Percentiles rank a stretch among this genome's conserved stretches.
These are phyloP conservation scores for Aplidium turbinatum DNA, from an alignment of 23 tunicate genomes.

Conservation along the genomic window DNA sequence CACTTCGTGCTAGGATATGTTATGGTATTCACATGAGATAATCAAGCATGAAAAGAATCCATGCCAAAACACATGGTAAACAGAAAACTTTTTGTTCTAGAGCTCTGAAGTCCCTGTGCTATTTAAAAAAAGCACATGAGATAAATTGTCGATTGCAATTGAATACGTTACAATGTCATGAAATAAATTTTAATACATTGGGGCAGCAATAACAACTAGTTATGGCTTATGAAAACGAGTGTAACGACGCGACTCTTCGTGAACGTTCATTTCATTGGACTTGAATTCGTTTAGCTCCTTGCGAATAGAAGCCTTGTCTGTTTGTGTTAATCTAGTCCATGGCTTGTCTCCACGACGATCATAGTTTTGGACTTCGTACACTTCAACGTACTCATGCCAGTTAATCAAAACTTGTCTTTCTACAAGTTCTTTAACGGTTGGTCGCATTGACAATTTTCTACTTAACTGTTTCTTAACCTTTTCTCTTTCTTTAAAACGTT, in stretches of 20 bases:
- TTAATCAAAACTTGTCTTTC: constrained; percentile 88
- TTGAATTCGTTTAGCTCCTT: constrained; percentile 96
- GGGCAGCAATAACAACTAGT: too few relatives aligned
- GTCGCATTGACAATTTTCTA: constrained; percentile 88
- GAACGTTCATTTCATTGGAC: constrained; percentile 92
- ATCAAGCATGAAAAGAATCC: too few relatives aligned
- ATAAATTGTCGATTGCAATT: too few relatives aligned
- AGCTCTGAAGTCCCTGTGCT: too few relatives aligned
- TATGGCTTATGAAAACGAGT: constrained; percentile 97
- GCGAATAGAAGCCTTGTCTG: constrained; percentile 94
- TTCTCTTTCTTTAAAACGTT: constrained; percentile 72
- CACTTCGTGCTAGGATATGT: too few relatives aligned
- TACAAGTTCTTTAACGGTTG: constrained; percentile 86
- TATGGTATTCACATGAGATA: too few relatives aligned
- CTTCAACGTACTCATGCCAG: constrained; percentile 99
- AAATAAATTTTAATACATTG: too few relatives aligned
- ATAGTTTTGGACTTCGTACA: constrained; percentile 93
- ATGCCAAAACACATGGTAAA: too few relatives aligned
- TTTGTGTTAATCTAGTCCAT: constrained; percentile 91
- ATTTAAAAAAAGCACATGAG: too few relatives aligned
- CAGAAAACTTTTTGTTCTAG: too few relatives aligned
- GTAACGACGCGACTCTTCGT: constrained; percentile 77
- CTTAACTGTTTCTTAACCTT: constrained; percentile 82
- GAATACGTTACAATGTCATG: too few relatives aligned
- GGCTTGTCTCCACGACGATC: constrained; percentile 97